A percentile compares a stretch with the other conserved stretches of the same genome.
Conservation (phyloP, 1,140 invertebrate species). For the Manduca sexta region DNA sequence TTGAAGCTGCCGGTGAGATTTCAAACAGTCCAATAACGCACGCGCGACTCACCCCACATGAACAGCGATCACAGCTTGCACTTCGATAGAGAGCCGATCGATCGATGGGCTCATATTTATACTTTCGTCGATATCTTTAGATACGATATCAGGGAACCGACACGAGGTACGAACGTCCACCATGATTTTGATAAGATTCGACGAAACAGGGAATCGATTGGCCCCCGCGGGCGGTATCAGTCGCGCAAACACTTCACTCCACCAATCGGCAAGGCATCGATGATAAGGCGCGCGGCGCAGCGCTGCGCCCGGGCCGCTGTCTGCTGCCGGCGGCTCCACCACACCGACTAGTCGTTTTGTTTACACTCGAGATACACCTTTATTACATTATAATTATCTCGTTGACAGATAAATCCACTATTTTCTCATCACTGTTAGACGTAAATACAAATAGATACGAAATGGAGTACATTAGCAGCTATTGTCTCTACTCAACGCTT, state of each 20-base stretch:
- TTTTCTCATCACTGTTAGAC: conserved; percentile 10
- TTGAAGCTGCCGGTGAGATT: not conserved
- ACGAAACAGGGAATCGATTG: conserved; percentile 59
- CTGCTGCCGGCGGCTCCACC: conserved; percentile 41
- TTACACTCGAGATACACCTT: conserved; percentile 61
- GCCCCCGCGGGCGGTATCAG: conserved; percentile 48
- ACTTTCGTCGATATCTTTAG: conserved; percentile 67
- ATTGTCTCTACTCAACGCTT: no score
- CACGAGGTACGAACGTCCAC: conserved; percentile 63
- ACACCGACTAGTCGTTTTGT: conserved; percentile 43
- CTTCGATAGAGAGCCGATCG: conserved; percentile 67
- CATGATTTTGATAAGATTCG: conserved; percentile 67
- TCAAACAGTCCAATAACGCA: conserved; percentile 18
- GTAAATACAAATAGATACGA: no score
- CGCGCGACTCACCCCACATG: conserved; percentile 23
- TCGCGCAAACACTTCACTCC: conserved; percentile 62
- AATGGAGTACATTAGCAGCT: no score
- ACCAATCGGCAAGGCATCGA: conserved; percentile 54
- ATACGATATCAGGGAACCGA: conserved; percentile 63
- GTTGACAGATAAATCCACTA: conserved; percentile 55
- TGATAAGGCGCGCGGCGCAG: conserved; percentile 35
- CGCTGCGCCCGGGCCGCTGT: conserved; percentile 25
- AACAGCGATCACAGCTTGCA: conserved; percentile 54
- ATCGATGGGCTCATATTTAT: conserved; percentile 71
- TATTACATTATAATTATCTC: conserved; percentile 60